phyloP scores from a whole-genome alignment of 2,797 vertebrate species.

The Percopsis omiscomaycus region DNA sequence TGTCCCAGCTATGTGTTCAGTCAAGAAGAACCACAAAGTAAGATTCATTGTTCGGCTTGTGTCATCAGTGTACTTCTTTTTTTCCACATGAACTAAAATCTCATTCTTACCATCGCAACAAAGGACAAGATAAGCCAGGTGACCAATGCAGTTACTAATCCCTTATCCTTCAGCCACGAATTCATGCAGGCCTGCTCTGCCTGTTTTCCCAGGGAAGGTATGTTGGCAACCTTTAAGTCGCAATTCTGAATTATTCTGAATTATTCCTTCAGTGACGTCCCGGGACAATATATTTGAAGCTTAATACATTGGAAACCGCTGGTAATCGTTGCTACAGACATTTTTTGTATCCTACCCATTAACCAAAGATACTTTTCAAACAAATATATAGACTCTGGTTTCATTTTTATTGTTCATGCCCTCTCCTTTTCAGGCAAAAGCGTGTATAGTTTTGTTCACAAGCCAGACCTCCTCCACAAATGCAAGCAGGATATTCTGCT shows the following conservation, averaged over 20 bases:
- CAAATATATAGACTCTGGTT: neutral
- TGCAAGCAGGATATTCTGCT: conserved; percentile 86
- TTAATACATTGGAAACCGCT: too few species aligned
- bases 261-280: too few species aligned
- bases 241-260: too few species aligned
- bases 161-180: conserved; percentile 84
- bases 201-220: conserved; percentile 91
- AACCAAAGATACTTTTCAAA: too few species aligned
- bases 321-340: too few species aligned
- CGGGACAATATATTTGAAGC: too few species aligned
- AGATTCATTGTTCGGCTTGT: conserved; percentile 23
- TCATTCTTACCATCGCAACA: conserved; percentile 9
- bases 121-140: conserved; percentile 36
- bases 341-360: too few species aligned
- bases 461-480: conserved; percentile 84
- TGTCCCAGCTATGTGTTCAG: conserved; percentile 23
- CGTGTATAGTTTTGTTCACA: conserved; percentile 85
- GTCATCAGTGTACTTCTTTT: neutral
- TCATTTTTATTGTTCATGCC: neutral
- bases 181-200: conserved; percentile 90
- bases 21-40: conserved; percentile 56
- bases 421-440: conserved; percentile 73
- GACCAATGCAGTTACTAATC: conserved; percentile 68
- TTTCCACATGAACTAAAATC: conserved; percentile 17
- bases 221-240: neutral